Percentiles rank a stretch among this genome's conserved stretches.
Conservation (phyloP, 1,140 invertebrate genomes). For the Hyposmocoma kahamanoa region DNA sequence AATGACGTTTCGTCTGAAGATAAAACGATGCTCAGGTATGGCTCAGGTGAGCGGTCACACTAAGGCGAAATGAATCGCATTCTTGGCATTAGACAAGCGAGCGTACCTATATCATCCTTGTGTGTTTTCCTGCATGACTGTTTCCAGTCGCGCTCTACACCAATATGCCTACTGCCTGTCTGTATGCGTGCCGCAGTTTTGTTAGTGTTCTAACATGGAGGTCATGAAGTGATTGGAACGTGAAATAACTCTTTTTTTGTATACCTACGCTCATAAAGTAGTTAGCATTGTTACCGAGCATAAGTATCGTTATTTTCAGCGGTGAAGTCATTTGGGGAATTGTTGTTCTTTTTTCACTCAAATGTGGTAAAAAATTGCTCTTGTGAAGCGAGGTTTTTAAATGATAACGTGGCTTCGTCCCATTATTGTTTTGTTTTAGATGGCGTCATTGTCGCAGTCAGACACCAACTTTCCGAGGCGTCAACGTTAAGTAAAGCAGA, state of each 20-base stretch:
- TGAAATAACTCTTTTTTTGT: slow-evolving; percentile 28
- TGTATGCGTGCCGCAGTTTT: slow-evolving; percentile 33
- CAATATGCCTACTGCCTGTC: slow-evolving; percentile 50
- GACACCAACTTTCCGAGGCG: too few species aligned
- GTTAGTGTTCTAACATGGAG: slow-evolving; percentile 45
- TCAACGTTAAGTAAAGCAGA: slow-evolving; percentile 7
- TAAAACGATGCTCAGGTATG: too few species aligned
- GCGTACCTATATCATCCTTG: slow-evolving; percentile 22
- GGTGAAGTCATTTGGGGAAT: too few species aligned
- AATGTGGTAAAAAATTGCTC: too few species aligned
- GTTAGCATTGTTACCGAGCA: too few species aligned
- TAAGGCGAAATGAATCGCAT: slow-evolving; percentile 61
- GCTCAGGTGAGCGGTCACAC: slow-evolving; percentile 61
- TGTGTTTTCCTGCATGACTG: slow-evolving; percentile 38
- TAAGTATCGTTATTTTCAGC: too few species aligned
- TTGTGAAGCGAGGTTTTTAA: too few species aligned
- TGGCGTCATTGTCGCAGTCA: too few species aligned
- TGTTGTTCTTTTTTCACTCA: too few species aligned
- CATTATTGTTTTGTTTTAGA: not conserved
- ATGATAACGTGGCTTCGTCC: not conserved
- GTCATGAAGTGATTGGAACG: slow-evolving; percentile 45
- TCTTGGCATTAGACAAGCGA: slow-evolving; percentile 30
- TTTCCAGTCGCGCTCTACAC: slow-evolving; percentile 32
- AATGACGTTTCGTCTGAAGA: slow-evolving; percentile 5
- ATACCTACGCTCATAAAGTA: too few species aligned